Percentiles rank a stretch among this genome's conserved stretches.
Conservation (phyloP, 2,888 invertebrate species). For the Hypolimnas misippus region DNA sequence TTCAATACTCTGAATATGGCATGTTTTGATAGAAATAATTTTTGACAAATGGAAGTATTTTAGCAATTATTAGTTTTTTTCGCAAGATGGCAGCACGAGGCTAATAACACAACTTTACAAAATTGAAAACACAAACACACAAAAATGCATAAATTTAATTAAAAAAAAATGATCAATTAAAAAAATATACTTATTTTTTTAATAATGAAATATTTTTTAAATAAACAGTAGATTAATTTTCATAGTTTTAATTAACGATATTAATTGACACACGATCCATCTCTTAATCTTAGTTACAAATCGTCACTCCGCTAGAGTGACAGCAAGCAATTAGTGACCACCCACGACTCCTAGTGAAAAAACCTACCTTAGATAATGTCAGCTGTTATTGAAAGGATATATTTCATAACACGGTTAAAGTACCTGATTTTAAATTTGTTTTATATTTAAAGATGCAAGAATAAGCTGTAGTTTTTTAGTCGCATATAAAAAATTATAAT, state of each 20-base stretch:
- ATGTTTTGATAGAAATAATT: too few species aligned
- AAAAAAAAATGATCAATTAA: too few species aligned
- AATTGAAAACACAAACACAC: too few species aligned
- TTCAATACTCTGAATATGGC: too few species aligned
- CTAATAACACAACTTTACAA: too few species aligned
- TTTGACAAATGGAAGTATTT: too few species aligned
- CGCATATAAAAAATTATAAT: neutral
- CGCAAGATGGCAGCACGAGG: too few species aligned
- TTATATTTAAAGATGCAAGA: neutral
- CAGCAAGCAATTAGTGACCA: constrained; percentile 66
- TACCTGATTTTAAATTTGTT: neutral
- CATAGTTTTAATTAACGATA: neutral
- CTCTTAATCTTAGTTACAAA: constrained; percentile 45
- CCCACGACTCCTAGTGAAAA: constrained; percentile 50
- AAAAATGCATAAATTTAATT: too few species aligned
- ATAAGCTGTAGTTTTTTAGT: neutral
- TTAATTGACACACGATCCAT: constrained; percentile 19
- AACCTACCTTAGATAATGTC: constrained; percentile 34
- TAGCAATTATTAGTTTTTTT: too few species aligned
- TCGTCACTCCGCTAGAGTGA: constrained; percentile 57
- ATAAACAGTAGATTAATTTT: too few species aligned
- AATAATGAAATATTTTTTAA: too few species aligned
- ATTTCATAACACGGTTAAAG: constrained; percentile 1
- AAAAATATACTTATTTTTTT: too few species aligned
- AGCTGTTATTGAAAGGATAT: constrained; percentile 13